Percentiles rank a stretch among this genome's conserved stretches.
Conservation (phyloP, 2,888 invertebrate species). For the Meloe dianella region DNA sequence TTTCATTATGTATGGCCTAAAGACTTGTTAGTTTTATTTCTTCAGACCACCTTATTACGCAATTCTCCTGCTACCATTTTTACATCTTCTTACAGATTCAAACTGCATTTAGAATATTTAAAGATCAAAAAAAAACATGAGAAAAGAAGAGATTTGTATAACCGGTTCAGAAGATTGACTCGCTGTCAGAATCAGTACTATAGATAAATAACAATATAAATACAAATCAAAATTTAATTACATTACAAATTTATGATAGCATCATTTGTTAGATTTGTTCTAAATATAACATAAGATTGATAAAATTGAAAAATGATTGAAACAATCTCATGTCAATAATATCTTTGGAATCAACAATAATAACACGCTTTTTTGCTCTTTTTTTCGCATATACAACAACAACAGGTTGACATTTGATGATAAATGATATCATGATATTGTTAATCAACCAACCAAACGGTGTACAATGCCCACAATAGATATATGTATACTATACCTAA, state of each 20-base stretch:
- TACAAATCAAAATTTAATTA: conserved; percentile 16
- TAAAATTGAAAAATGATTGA: neutral
- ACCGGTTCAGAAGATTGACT: conserved; percentile 9
- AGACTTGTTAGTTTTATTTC: neutral
- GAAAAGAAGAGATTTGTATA: conserved; percentile 17
- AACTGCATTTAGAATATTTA: neutral
- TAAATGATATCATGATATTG: conserved; percentile 26
- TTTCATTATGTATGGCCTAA: no score
- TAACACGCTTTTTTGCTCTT: conserved; percentile 21
- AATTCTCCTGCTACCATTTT: neutral
- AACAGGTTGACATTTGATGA: conserved; percentile 25
- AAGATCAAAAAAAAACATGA: conserved; percentile 16
- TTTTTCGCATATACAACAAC: conserved; percentile 20
- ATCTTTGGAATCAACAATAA: conserved; percentile 27
- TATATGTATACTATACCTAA: no score
- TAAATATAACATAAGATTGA: neutral
- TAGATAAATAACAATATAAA: conserved; percentile 12
- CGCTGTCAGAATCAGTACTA: conserved; percentile 8
- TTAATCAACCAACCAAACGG: conserved; percentile 4
- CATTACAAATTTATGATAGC: conserved; percentile 14
- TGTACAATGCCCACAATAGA: neutral
- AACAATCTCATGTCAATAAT: conserved; percentile 1
- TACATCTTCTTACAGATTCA: neutral
- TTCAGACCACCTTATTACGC: neutral
- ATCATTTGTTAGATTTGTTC: neutral